Base-by-base conservation (phyloP, 30 jellyfish, hydroid and myxozoan species). In the Aurelia aurita complex sp. Pacific region DNA sequence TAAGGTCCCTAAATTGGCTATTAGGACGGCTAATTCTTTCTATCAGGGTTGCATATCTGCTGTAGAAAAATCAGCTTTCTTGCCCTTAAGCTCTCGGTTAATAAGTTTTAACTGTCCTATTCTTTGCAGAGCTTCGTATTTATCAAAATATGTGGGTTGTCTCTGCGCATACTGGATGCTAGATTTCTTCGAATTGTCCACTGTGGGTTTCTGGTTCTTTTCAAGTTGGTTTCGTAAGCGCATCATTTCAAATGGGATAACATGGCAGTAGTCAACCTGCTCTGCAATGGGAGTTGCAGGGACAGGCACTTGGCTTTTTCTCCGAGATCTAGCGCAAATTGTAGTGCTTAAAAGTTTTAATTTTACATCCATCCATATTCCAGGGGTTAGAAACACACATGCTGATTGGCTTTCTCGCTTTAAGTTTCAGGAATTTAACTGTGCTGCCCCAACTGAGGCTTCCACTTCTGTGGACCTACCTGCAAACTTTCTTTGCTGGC, bases 381-480 rank as follows among this genome's bases (percentile, higher is more conserved):
- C 50, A 5, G 79, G 79, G 32, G 50, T 2, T 17, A 7, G 42
- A 34, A 69, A 69, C 42, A 18, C 59, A 18, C 53, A 29, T 18
- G 79, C 79, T 69, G 79, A 69, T 40, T 23, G 52, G 55, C 42
- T 69, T 16, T 69, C 79, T 16, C 53, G 79, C 16, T 69, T 69
- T 17, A 69, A 69, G 42, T 69, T 69, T 35, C 50, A 69, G 79
- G 79, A 69, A 35, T 69, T 69, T 36, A 4, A 1, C 57, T 4
- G 7, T 46, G 57, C 57, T 46, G 57, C 7, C 57, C 57, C 57
- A 46, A 46, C 57, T 46, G 55, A 17, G 17, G 68, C n/a, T n/a
- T 18, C 52, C 40, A 18, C 72, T 15, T 23, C 88, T 12, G 2
- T 42, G 67, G 68, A 36, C 43, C 32, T 34, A 10, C 34, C 57